A percentile compares a stretch with the other conserved stretches of the same genome.
Conservation (phyloP, 2,888 invertebrate genomes). For the Mythimna impura region DNA sequence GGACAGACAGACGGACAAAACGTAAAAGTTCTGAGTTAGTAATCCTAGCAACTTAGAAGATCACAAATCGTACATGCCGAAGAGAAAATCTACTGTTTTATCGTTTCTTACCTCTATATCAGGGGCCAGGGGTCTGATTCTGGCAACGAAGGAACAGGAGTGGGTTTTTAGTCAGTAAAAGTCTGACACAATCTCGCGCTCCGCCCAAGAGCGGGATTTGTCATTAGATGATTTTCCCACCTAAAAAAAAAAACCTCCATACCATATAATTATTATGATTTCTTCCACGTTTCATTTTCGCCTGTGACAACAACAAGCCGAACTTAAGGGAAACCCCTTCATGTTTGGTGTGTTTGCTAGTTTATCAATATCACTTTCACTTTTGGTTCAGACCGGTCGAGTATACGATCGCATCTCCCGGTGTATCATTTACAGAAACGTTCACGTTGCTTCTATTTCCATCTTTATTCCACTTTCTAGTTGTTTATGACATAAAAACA, state of each 20-base stretch:
- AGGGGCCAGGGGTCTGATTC: too few species aligned
- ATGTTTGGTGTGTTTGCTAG: slow-evolving; percentile 37
- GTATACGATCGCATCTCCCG: slow-evolving; percentile 35
- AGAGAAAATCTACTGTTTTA: background rate
- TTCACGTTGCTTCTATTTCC: slow-evolving; percentile 26
- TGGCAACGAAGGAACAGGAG: too few species aligned
- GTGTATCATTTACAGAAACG: slow-evolving; percentile 42
- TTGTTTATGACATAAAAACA: slow-evolving; percentile 30
- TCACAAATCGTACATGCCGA: background rate
- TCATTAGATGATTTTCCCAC: too few species aligned
- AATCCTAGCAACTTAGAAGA: background rate
- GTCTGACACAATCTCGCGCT: too few species aligned
- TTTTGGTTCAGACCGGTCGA: slow-evolving; percentile 50
- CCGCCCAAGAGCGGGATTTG: too few species aligned
- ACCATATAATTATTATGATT: background rate
- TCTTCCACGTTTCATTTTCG: background rate
- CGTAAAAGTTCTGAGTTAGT: background rate
- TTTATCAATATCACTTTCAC: slow-evolving; percentile 63
- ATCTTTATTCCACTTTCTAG: slow-evolving; percentile 44
- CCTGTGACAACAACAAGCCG: background rate
- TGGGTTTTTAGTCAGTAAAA: too few species aligned
- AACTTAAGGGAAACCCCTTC: slow-evolving; percentile 30
- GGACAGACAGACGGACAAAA: too few species aligned
- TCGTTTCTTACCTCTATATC: too few species aligned
- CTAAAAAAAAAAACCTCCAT: too few species aligned